Conservation (phyloP, 2,113 vertebrate genomes). For the Cygnus atratus region DNA sequence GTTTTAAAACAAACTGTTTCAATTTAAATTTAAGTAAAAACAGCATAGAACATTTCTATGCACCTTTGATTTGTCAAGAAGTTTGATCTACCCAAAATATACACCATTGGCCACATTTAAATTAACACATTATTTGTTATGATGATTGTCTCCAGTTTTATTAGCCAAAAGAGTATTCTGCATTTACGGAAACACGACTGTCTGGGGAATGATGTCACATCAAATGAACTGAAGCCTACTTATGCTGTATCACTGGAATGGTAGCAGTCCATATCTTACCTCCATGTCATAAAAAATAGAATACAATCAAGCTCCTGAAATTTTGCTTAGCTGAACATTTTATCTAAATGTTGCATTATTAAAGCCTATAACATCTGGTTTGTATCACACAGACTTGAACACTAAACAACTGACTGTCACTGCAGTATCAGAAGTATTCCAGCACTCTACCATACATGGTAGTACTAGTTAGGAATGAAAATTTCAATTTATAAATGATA, state of each 20-base stretch:
- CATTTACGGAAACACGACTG: neutral
- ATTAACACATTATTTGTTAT: neutral
- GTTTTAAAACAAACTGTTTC: slow-evolving; percentile 11
- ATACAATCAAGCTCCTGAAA: neutral
- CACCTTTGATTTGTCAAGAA: neutral
- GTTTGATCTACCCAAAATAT: neutral
- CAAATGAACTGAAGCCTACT: neutral
- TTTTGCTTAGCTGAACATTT: neutral
- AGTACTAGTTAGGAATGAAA: neutral
- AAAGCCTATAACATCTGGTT: neutral
- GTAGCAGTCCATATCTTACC: neutral
- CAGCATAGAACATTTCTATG: neutral
- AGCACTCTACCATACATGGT: neutral
- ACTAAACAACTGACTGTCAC: neutral
- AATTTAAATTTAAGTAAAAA: neutral
- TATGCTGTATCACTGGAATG: neutral
- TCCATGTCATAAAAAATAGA: neutral
- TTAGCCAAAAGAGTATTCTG: neutral
- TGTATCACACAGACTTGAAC: neutral
- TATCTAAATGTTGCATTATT: neutral
- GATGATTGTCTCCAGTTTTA: neutral
- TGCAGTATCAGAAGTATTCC: neutral
- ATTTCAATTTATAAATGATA: neutral
- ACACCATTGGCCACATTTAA: neutral
- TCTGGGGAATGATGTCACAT: neutral